A percentile compares a stretch with the other conserved stretches of the same genome.
These are phyloP conservation scores for Perca flavescens DNA, from an alignment of 2,113 vertebrate species.

Conservation along the genomic window DNA sequence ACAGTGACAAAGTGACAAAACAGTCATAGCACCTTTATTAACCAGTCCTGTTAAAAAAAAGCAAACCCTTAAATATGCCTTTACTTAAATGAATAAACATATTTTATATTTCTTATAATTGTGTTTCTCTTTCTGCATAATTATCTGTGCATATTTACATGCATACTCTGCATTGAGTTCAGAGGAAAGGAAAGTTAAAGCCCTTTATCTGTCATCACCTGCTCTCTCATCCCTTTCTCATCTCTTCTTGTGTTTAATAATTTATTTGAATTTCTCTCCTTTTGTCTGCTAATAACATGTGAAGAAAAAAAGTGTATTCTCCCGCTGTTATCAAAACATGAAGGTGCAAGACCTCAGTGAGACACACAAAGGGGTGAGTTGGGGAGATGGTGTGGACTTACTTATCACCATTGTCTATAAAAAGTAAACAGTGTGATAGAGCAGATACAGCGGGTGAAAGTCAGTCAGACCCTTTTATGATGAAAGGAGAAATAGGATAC, in stretches of 20 bases:
- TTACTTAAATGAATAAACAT: neutral
- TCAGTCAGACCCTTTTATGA: constrained; percentile 85
- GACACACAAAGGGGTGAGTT: constrained; percentile 31
- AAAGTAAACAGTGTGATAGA: constrained; percentile 84
- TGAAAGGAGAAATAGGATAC: constrained; percentile 90
- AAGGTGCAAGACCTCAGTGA: constrained; percentile 43
- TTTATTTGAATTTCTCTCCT: constrained; percentile 20
- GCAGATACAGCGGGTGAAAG: constrained; percentile 80
- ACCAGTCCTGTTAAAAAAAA: constrained; percentile 18
- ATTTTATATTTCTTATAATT: neutral
- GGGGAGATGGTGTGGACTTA: constrained; percentile 66
- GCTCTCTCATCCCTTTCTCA: neutral
- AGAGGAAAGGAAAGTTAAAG: constrained; percentile 53
- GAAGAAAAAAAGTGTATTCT: constrained; percentile 35
- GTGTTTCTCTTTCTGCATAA: neutral
- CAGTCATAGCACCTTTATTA: constrained; percentile 42
- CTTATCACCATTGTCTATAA: constrained; percentile 87
- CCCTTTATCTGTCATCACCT: constrained; percentile 34
- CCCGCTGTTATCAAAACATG: constrained; percentile 48
- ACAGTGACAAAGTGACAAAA: neutral
- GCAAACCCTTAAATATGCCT: neutral
- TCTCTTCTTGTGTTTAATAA: constrained; percentile 44
- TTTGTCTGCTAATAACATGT: constrained; percentile 27
- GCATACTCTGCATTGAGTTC: constrained; percentile 2
- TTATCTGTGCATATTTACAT: constrained; percentile 6